These are phyloP conservation scores for Ischnus inquisitorius DNA, from an alignment of 2,888 invertebrate species.

Conservation along the genomic window DNA sequence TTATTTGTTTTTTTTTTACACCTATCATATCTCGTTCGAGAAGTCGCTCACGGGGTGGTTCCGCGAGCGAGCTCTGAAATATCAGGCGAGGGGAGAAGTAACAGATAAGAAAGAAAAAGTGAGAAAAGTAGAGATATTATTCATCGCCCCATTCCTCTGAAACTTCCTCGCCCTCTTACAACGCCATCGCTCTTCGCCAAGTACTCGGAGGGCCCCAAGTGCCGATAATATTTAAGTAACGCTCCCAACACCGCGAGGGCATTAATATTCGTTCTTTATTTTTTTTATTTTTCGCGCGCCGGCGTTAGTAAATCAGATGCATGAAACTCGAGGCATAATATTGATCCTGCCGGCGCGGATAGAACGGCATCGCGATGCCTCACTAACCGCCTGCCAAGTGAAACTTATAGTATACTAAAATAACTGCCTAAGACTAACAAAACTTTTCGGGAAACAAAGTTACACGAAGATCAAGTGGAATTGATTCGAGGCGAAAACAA, in stretches of 20 bases:
- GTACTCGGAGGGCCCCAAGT: conserved; percentile 50
- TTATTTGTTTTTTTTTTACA: conserved; percentile 20
- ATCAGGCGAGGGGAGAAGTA: conserved; percentile 2
- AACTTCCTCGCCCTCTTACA: conserved; percentile 12
- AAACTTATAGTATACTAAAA: neutral
- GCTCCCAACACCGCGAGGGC: conserved; percentile 40
- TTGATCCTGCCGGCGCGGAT: neutral
- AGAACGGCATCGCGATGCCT: neutral
- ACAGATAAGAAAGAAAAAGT: conserved; percentile 62
- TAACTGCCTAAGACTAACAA: neutral
- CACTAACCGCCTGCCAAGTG: neutral
- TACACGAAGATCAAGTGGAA: neutral
- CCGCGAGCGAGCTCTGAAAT: neutral
- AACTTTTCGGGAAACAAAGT: neutral
- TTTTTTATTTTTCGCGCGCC: conserved; percentile 17
- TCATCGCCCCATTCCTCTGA: conserved; percentile 43
- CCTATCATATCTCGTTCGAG: conserved; percentile 8
- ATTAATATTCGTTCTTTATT: conserved; percentile 46
- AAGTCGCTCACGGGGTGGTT: conserved; percentile 27
- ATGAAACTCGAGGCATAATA: conserved; percentile 30
- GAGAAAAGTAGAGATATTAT: conserved; percentile 54
- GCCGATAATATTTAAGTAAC: conserved; percentile 61
- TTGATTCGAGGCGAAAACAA: no score
- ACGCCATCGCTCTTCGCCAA: conserved; percentile 22
- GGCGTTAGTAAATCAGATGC: conserved; percentile 42